Conservation (phyloP, 2,113 vertebrate species). For the Thunnus thynnus region DNA sequence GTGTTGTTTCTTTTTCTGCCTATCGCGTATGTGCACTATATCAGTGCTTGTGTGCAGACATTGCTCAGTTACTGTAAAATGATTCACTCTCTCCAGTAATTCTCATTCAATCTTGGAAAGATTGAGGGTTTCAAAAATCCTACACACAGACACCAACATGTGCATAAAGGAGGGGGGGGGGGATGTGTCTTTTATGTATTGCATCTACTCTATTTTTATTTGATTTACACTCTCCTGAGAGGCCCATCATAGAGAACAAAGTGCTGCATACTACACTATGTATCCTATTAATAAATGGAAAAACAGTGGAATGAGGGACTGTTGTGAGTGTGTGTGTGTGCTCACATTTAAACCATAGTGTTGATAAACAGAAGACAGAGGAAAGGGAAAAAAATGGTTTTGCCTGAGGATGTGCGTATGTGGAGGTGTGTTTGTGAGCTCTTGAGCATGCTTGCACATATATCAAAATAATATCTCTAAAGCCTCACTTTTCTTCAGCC, state of each 20-base stretch:
- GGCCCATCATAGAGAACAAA: constrained; percentile 49
- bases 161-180: background rate
- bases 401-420: constrained; percentile 13
- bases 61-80: background rate
- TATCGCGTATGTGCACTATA: background rate
- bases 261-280: constrained; percentile 16
- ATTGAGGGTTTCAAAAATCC: constrained; percentile 20
- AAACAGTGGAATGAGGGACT: background rate
- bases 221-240: constrained; percentile 56
- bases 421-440: background rate
- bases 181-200: constrained; percentile 46
- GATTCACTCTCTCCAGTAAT: constrained; percentile 23
- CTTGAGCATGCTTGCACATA: constrained; percentile 8
- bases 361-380: constrained; percentile 31
- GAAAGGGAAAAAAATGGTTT: background rate
- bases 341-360: background rate
- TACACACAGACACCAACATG: constrained; percentile 6
- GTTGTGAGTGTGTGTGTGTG: background rate
- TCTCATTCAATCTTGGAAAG: constrained; percentile 33
- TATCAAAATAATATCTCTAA: constrained; percentile 22
- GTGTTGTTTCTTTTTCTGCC: background rate
- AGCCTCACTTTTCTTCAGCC: background rate
- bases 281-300: constrained; percentile 56
- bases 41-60: background rate
- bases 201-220: constrained; percentile 50